Evolutionary conservation across 2,797 vertebrate species (phyloP), one percentile per base, ranked within the genome.

Genomic region (Xiphophorus birchmanni): DNA sequence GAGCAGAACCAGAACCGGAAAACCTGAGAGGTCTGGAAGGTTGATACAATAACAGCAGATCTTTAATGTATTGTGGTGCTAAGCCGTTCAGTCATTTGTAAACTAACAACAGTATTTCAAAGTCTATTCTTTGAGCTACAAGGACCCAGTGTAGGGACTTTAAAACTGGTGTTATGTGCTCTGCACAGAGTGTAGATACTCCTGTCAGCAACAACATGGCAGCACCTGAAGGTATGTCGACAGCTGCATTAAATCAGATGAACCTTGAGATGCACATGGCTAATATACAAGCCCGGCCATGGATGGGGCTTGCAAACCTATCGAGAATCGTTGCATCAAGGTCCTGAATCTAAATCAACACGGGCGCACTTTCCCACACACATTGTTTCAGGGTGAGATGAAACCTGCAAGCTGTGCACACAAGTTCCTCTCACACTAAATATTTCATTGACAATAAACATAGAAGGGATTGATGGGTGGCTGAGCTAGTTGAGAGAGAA

Each of bases 391-490:
- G 83, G 82, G 78, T 80, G 81, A 87, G 82, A 88, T 80, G 80
- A 86, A 88, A 93, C 91, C 86, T 85, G 84, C 79, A 86, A 81
- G 87, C 86, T 76, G 82, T 40, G 79, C 88, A 80, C 88, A 88
- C 78, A 73, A 81, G 80, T 73, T 73, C 44, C 83, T 73, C 50
- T 63, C 65, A 29, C 86, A 86, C 87, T 94, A 92, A 95, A 94
- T 94, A 94, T 95, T 94, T 93, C 79, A 94, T 90, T 80, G 87
- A 91, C 89, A 93, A 94, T 94, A 95, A 94, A 92, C 90, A 94
- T 44, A 52, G 77, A 79, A 71, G 79, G 88, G 84, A 93, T 91
- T 90, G 89, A 92, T 91, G 88, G 86, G 84, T 82, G 74, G 87
- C 77, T 69, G 78, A 86, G 85, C 80, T 86, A 82, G 82, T 74